Evolutionary conservation across 2,888 invertebrate genomes (phyloP).

Genomic region (Steromphala cineraria): DNA sequence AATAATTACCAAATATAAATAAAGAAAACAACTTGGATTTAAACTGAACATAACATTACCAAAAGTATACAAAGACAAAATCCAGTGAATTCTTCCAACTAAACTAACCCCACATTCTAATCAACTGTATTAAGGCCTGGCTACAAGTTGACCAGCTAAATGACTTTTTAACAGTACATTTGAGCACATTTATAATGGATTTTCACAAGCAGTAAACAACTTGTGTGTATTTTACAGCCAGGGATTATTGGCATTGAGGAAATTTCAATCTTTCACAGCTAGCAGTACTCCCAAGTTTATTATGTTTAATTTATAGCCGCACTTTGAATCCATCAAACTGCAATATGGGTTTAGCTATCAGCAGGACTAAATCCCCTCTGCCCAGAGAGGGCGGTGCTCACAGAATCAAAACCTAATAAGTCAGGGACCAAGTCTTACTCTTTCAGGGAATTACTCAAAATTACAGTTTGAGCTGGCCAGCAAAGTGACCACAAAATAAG

Average conservation of each 20-base stretch:
- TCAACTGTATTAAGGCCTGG: no score
- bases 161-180: no score
- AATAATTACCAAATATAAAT: no score
- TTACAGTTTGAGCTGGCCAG: background rate
- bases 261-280: conserved; percentile 15
- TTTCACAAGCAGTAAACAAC: background rate
- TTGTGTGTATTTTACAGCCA: background rate
- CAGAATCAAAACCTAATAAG: conserved; percentile 2
- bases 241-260: background rate
- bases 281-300: background rate
- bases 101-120: no score
- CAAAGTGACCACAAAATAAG: conserved; percentile 11
- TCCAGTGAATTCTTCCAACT: no score
- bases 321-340: conserved; percentile 1
- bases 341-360: background rate
- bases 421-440: background rate
- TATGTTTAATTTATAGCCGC: conserved; percentile 5
- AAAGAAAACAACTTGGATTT: no score
- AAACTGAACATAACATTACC: no score
- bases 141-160: no score
- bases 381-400: background rate
- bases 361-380: background rate
- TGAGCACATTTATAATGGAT: no score
- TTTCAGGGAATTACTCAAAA: background rate
- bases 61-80: no score